These are phyloP conservation scores for Phylloscopus trochiloides DNA, from an alignment of 2,113 vertebrate species.

Conservation along the genomic window DNA sequence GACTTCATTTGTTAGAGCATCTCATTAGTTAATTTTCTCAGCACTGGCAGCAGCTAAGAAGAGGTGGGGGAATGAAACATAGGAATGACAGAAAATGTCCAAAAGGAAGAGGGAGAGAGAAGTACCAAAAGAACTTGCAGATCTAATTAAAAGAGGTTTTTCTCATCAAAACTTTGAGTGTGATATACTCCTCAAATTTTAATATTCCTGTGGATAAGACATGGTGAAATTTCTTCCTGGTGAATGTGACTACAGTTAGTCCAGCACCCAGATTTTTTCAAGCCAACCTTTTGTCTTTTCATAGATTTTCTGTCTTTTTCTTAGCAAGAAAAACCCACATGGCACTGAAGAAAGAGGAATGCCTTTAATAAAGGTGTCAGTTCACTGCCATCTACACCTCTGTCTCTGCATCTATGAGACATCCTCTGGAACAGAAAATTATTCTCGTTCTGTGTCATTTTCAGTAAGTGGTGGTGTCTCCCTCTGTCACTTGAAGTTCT, in stretches of 20 bases:
- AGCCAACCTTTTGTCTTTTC: not conserved
- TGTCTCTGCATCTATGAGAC: slow-evolving; percentile 6
- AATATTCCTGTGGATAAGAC: not conserved
- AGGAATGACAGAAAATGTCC: not conserved
- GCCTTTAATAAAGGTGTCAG: slow-evolving; percentile 34
- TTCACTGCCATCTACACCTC: slow-evolving; percentile 14
- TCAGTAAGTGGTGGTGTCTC: slow-evolving; percentile 13
- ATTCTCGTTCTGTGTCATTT: not conserved
- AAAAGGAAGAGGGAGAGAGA: not conserved
- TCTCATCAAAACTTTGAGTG: not conserved
- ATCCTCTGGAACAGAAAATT: slow-evolving; percentile 3
- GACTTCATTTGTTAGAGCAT: not conserved
- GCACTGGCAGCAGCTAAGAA: not conserved
- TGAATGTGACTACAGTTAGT: not conserved
- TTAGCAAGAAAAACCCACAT: not conserved
- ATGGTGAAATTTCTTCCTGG: not conserved
- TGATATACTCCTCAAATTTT: not conserved
- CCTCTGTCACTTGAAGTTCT: slow-evolving; percentile 34
- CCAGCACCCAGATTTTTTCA: not conserved
- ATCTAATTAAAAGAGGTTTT: not conserved
- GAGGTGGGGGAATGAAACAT: not conserved
- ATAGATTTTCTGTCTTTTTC: not conserved
- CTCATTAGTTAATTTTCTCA: not conserved
- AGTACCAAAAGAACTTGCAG: not conserved
- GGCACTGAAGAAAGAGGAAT: slow-evolving; percentile 19